phyloP scores from a whole-genome alignment of 35 echinoderm and acorn worm species.

The Antedon bifida region DNA sequence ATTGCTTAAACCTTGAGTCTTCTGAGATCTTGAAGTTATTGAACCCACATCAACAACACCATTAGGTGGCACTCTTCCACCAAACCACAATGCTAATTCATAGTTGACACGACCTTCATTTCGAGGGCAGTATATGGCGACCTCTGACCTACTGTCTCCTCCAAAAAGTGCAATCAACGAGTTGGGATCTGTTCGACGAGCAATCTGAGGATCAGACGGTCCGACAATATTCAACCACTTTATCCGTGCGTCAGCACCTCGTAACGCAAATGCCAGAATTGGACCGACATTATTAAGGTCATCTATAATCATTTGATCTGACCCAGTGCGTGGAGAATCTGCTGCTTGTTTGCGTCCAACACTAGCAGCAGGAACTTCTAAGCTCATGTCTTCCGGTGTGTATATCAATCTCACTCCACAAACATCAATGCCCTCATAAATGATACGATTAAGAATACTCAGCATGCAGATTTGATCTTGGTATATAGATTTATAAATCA shows the following conservation, averaged over 20 bases:
- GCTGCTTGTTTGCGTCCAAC: not conserved
- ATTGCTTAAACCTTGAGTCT: not conserved
- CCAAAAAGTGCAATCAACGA: slow-evolving; percentile 74
- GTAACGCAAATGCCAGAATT: slow-evolving; percentile 46
- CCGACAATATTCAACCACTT: slow-evolving; percentile 68
- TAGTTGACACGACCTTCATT: slow-evolving; percentile 70
- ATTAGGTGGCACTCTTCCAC: slow-evolving; percentile 54
- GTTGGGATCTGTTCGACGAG: slow-evolving; percentile 69
- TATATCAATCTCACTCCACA: slow-evolving; percentile 66
- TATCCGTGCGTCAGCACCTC: slow-evolving; percentile 50
- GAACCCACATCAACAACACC: slow-evolving; percentile 38
- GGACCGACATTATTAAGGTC: slow-evolving; percentile 11
- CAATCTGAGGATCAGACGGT: slow-evolving; percentile 70
- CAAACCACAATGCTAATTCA: slow-evolving; percentile 82
- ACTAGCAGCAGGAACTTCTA: not conserved
- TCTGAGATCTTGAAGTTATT: not conserved
- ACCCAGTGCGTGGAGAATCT: not conserved
- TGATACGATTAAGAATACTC: slow-evolving; percentile 50
- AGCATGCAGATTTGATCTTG: slow-evolving; percentile 27
- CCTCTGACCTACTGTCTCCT: slow-evolving; percentile 47
- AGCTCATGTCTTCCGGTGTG: slow-evolving; percentile 16
- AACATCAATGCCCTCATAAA: slow-evolving; percentile 68
- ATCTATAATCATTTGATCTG: not conserved
- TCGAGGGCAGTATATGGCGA: slow-evolving; percentile 57
- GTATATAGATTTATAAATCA: slow-evolving; percentile 61